A percentile compares a stretch with the other conserved stretches of the same genome.
phyloP scores from a whole-genome alignment of 1,140 invertebrate species.

The Nebria ingens region DNA sequence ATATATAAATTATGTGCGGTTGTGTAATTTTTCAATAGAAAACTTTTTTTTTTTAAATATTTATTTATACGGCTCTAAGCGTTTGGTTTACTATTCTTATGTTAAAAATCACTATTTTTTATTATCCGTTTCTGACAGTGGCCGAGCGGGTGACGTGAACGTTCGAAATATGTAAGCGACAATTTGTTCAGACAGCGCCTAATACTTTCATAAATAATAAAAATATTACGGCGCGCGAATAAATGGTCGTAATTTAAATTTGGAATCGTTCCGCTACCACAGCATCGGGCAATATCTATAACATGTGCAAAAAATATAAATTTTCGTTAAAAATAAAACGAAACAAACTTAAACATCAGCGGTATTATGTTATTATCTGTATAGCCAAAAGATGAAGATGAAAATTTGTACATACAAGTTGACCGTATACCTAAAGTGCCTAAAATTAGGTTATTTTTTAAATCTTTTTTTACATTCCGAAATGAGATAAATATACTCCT shows the following conservation, averaged over 20 bases:
- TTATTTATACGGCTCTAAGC: constrained; percentile 13
- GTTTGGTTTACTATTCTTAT: constrained; percentile 18
- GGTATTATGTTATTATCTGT: constrained; percentile 9
- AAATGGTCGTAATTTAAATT: too few species aligned
- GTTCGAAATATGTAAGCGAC: too few species aligned
- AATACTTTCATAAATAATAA: too few species aligned
- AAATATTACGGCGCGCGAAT: too few species aligned
- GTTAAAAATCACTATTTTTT: background rate
- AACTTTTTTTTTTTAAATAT: background rate
- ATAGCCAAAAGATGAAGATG: constrained; percentile 11
- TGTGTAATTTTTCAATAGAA: background rate
- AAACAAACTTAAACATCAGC: background rate
- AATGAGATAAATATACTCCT: constrained; percentile 8
- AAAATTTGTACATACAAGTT: constrained; percentile 29
- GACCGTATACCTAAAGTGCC: constrained; percentile 31
- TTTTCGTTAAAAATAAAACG: background rate
- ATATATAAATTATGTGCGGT: background rate
- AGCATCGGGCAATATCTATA: background rate
- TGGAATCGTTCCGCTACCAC: too few species aligned
- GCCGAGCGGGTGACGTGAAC: too few species aligned
- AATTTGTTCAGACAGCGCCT: too few species aligned
- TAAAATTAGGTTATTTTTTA: constrained; percentile 21
- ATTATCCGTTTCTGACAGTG: background rate
- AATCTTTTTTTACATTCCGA: constrained; percentile 17
- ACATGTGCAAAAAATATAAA: constrained; percentile 3